A percentile compares a stretch with the other conserved stretches of the same genome.
phyloP scores from a whole-genome alignment of 2,888 invertebrate genomes.

The Orchestes rusci region DNA sequence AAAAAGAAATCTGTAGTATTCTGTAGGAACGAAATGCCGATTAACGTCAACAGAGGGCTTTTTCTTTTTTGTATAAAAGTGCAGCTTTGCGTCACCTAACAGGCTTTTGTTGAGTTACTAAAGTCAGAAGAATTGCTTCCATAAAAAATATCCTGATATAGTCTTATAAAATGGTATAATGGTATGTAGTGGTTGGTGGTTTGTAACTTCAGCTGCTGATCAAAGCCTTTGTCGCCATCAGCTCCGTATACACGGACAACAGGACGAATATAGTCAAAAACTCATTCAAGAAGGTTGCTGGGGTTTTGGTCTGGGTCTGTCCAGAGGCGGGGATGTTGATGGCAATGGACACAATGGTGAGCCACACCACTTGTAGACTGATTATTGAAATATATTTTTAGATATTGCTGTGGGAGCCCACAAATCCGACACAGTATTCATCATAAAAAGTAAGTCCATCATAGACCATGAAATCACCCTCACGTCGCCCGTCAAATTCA shows the following conservation, averaged over 20 bases:
- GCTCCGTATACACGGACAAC: conserved; percentile 55
- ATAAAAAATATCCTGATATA: no score
- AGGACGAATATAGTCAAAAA: conserved; percentile 45
- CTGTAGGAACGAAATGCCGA: no score
- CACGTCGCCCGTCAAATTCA: conserved; percentile 17
- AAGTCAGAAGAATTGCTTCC: no score
- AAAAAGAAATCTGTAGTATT: no score
- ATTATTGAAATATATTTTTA: conserved; percentile 42
- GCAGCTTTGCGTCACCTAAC: no score
- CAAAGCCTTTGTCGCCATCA: conserved; percentile 43
- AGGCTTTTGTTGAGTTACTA: no score
- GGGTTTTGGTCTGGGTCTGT: conserved; percentile 57
- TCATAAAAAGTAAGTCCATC: conserved; percentile 45
- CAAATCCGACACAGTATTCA: conserved; percentile 48
- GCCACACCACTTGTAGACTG: no score
- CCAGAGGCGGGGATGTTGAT: conserved; percentile 55
- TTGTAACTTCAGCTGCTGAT: not conserved
- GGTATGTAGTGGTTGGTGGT: conserved; percentile 25
- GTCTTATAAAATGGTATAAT: no score
- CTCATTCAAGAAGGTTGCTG: conserved; percentile 45
- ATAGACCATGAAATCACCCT: conserved; percentile 29
- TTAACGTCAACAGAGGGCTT: no score
- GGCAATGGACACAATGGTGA: conserved; percentile 55
- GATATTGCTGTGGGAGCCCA: conserved; percentile 57
- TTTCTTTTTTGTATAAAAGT: no score